Base-by-base conservation (phyloP, 2,888 invertebrate species). In the Crocallis elinguaria region DNA sequence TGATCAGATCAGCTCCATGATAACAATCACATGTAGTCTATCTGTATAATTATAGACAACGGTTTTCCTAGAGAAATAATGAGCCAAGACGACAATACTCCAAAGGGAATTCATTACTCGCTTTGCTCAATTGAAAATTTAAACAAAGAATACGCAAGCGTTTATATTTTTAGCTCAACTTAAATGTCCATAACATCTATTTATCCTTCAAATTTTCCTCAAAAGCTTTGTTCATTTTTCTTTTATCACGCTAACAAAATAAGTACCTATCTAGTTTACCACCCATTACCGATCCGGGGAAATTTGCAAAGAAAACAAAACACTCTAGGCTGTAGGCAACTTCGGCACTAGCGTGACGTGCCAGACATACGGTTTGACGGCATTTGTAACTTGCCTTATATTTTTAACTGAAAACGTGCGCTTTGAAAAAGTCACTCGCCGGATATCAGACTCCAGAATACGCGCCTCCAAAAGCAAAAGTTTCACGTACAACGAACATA, bases 401-500 rank as follows among this genome's bases (percentile, higher is more conserved):
- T 71, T 71, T 68, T 67, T 64, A 71, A 62, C 39, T 67, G 57
- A 59, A 59, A 64, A 55, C 36, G 19, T 53, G 58, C 46, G 13
- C 33, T 33, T 49, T 57, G 43, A 59, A 49, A 77, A 78, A n/a
- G n/a, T 77, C 67, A 72, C 66, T 61, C 62, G 66, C 64, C 1
- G 65, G 71, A 73, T 71, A 66, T 60, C 55, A 57, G 25, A 33
- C 71, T 70, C 70, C 71, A 78, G 76, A 79, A 79, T 72, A 69
- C 72, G 71, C 11, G 68, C 72, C 73, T 60, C 71, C 71, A 71
- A 79, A 80, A 83, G 79, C 69, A 80, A 84, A 88, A 88, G 80
- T 88, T 88, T 64, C 69, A 70, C 43, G 35, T 55, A 78, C 71
- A 77, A 77, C 74, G 77, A 75, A 81, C 84, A 89, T 87, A 86